Conservation (phyloP, 30 jellyfish, hydroid and myxozoan genomes). For the Aurelia coerulea region DNA sequence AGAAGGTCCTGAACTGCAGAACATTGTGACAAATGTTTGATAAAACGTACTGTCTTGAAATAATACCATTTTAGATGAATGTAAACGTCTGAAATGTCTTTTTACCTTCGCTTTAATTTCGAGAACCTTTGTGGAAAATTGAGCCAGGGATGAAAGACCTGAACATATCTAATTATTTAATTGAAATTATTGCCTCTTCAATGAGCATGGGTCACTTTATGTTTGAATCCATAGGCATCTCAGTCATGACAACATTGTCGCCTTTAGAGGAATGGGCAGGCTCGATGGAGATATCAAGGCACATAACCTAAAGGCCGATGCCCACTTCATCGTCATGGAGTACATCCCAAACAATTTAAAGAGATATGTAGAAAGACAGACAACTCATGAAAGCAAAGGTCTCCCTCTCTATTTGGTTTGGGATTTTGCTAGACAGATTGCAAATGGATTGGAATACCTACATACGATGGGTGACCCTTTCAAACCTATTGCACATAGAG, state of each 20-base stretch:
- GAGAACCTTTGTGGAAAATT: no score
- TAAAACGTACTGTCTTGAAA: no score
- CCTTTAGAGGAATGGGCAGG: constrained; percentile 85
- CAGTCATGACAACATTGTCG: constrained; percentile 84
- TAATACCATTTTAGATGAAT: no score
- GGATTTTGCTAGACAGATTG: constrained; percentile 87
- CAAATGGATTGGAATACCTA: constrained; percentile 79
- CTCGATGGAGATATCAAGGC: constrained; percentile 27
- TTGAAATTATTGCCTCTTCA: no score
- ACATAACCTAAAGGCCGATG: constrained; percentile 31
- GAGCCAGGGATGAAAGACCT: no score
- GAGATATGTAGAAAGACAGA: constrained; percentile 64
- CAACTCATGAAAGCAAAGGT: constrained; percentile 84
- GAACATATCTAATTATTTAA: no score
- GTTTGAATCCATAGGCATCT: constrained; percentile 49
- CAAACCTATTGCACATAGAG: constrained; percentile 84
- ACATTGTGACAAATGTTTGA: no score
- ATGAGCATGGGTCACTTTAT: no score
- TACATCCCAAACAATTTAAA: constrained; percentile 61
- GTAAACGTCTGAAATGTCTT: no score
- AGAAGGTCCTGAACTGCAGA: no score
- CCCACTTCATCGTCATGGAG: constrained; percentile 83
- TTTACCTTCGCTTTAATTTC: no score
- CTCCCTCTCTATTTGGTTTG: constrained; percentile 70
- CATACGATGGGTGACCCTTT: constrained; percentile 76